Evolutionary conservation across 2,797 vertebrate species (phyloP).

Genomic region (Oceanodroma leucorhoa): DNA sequence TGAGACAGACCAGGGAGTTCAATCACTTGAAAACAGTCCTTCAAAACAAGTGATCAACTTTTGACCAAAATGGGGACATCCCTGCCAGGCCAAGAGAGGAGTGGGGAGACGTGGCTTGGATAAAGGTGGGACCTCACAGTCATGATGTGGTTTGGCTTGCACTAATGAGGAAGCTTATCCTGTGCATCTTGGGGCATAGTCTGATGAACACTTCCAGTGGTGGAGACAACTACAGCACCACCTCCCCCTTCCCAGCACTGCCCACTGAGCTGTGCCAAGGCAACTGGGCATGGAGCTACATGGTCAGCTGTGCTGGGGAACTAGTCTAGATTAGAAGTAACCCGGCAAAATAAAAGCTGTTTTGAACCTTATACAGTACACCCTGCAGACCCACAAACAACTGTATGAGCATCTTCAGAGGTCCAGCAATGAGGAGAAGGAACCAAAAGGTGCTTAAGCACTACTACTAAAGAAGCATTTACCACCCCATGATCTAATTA

Average conservation of each 20-base stretch:
- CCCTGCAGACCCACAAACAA: neutral
- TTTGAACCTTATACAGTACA: neutral
- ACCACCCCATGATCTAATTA: neutral
- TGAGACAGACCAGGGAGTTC: neutral
- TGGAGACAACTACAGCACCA: neutral
- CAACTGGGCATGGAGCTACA: neutral
- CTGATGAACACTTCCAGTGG: neutral
- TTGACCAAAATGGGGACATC: neutral
- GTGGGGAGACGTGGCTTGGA: rapidly evolving
- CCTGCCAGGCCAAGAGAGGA: neutral
- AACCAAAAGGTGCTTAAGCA: neutral
- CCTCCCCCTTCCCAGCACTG: neutral
- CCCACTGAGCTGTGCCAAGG: neutral
- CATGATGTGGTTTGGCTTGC: rapidly evolving
- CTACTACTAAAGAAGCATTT: neutral
- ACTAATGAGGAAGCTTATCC: neutral
- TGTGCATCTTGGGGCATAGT: rapidly evolving
- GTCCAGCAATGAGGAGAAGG: neutral
- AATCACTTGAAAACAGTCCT: neutral
- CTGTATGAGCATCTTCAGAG: neutral
- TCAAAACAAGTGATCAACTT: neutral
- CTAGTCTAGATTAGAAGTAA: neutral
- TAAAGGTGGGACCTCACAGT: neutral
- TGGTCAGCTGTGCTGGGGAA: neutral
- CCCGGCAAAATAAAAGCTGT: neutral